phyloP scores from a whole-genome alignment of 2,797 vertebrate genomes.

The Gallinago nigripennis region DNA sequence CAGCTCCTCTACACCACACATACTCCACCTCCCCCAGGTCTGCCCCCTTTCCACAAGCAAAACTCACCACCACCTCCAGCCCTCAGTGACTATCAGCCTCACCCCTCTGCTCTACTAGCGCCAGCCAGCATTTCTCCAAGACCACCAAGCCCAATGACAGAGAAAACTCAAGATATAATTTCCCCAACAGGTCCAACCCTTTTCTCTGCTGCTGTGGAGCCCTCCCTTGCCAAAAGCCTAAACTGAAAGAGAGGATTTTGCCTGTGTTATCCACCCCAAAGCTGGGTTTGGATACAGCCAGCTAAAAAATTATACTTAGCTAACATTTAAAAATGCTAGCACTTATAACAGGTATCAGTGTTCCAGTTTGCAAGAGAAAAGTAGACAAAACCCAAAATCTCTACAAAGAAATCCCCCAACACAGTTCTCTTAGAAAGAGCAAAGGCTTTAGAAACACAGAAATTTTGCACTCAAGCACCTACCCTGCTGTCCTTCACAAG shows the following conservation, averaged over 20 bases:
- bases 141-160: neutral
- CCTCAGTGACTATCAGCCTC: neutral
- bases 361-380: neutral
- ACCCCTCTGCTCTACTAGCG: neutral
- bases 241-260: neutral
- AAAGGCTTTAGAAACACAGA: neutral
- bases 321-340: neutral
- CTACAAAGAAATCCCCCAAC: neutral
- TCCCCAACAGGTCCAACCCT: neutral
- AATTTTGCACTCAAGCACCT: neutral
- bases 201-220: neutral
- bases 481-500: neutral
- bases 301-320: neutral
- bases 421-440: neutral
- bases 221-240: neutral
- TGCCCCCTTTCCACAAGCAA: neutral
- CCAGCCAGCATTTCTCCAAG: neutral
- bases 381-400: neutral
- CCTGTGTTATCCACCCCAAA: neutral
- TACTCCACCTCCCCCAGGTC: neutral
- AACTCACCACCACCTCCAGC: neutral
- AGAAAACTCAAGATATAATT: neutral
- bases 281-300: neutral
- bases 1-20: neutral
- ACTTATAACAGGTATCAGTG: neutral